phyloP scores from a whole-genome alignment of 2,888 invertebrate genomes.

The Agonum fuliginosum region DNA sequence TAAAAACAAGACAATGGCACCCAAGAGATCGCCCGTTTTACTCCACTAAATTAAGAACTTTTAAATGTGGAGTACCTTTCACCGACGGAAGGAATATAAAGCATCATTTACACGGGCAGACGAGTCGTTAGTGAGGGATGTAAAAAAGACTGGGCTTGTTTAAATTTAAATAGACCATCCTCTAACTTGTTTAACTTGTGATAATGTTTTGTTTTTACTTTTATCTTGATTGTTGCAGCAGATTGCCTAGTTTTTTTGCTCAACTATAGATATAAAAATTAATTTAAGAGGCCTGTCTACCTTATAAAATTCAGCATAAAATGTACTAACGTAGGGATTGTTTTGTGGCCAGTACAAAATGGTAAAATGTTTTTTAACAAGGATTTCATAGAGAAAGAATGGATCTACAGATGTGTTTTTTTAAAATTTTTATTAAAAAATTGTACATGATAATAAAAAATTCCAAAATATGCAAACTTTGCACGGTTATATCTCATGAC shows the following conservation, averaged over 20 bases:
- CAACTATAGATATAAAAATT: too few relatives aligned
- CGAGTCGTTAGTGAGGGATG: slow-evolving; percentile 14
- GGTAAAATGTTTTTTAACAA: too few relatives aligned
- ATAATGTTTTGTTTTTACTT: background rate
- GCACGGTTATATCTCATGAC: too few relatives aligned
- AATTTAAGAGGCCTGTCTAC: too few relatives aligned
- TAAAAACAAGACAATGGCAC: slow-evolving; percentile 46
- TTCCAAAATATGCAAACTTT: too few relatives aligned
- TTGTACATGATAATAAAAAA: too few relatives aligned
- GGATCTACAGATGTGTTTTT: too few relatives aligned
- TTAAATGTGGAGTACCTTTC: slow-evolving; percentile 37
- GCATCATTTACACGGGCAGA: slow-evolving; percentile 13
- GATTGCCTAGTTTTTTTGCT: background rate
- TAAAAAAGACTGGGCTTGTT: slow-evolving; percentile 6
- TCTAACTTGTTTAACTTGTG: slow-evolving; percentile 20
- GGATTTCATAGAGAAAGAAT: too few relatives aligned
- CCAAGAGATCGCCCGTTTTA: slow-evolving; percentile 4
- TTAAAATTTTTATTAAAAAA: too few relatives aligned
- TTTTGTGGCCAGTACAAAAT: too few relatives aligned
- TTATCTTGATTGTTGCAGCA: background rate
- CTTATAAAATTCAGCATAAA: too few relatives aligned
- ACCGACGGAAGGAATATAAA: slow-evolving; percentile 12
- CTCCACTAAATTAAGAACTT: slow-evolving; percentile 43
- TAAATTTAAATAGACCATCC: slow-evolving; percentile 13
- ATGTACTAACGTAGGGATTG: too few relatives aligned